Base-by-base conservation (phyloP, 2,113 vertebrate genomes). In the Cottus gobio region DNA sequence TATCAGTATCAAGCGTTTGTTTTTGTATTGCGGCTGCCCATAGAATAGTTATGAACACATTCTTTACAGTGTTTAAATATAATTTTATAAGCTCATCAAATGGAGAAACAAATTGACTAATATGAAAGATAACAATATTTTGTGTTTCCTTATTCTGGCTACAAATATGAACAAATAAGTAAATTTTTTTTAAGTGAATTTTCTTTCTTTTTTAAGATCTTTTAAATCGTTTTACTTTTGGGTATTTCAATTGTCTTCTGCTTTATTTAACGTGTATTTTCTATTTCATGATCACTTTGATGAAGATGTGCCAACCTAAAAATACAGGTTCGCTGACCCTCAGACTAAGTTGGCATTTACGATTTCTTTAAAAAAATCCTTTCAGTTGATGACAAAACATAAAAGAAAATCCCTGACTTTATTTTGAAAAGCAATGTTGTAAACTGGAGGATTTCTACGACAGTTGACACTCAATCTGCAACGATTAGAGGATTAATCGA, bases 11-110 rank as follows among this genome's bases (percentile, higher is more conserved):
- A 11, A 9, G 56, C 39, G 24, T n/a, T 24, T 75, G 31, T 15
- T 56, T 44, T 13, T 54, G 31, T 75, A 26, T 7, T 63, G 42
- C 61, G 39, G 80, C 68, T 66, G 50, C 36, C 61, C 7, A 28
- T 3, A 1, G 18, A 28, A 67, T 2, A 22, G 9, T 34, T 16
- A 20, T 15, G 52, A 0, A 37, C 64, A 34, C 34, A 34, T 5
- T 5, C 31, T 60, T 50, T 39, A n/a, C 46, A 42, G 44, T 64
- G 60, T 57, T 34, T 34, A 34, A 15, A 26, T 46, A 9, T 34
- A 26, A 3, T 15, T 56, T 46, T 46, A 46, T 48, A 24, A 13
- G 9, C 16, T 30, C 5, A 54, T 11, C 37, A n/a, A 50, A 1
- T 31, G 16, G 11, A 22, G 34, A 24, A 34, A 7, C 5, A 26